Base-by-base conservation (phyloP, 2,888 invertebrate species). In the Drosophila leonis region DNA sequence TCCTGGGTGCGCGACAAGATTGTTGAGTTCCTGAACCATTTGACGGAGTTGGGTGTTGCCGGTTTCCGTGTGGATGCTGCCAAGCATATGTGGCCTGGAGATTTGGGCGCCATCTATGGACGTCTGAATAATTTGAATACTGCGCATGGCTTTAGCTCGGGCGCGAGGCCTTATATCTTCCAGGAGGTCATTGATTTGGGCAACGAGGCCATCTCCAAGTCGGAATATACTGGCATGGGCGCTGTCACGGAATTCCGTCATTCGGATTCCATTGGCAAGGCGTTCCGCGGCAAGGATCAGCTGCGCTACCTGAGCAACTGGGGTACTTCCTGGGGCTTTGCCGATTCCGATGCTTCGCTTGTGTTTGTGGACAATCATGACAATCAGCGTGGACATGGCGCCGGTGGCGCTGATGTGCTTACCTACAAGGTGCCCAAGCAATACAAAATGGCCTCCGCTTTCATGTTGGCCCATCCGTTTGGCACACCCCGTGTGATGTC, bases 291-390 rank as follows among this genome's bases (percentile, higher is more conserved):
- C 12, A 90, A 94, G 33, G 96, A 96, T 84, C 93, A 94, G 56
- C 92, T 97, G 13, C 95, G 94, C 78, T 95, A 95, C 94, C 92
- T 97, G 5, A 72, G 78, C 1, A 96, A 94, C 90, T 96, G 95
- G 94, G 96, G 96, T 18, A 93, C 94, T 3, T 93, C 90, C 13
- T 97, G 97, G 97, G 94, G 94, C 51, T 94, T 97, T 24, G 90
- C 96, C 0, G 93, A 94, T 12, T 94, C 94, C 0, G 90, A 89
- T 0, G 94, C 95, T 60, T 94, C 97, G 0, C 90, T 98, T 0
- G 95, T 96, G n/a, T 98, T 98, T 90, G 95, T 98, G 39, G 98
- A 98, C 90, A 98, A 98, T 93, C 98, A 98, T 90, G 98, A 98
- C 92, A 97, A 97, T 90, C 98, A 98, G 92, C 94, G 98, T 89